Base-by-base conservation (phyloP, 1,140 invertebrate genomes). In the Rhopalosiphum maidis region DNA sequence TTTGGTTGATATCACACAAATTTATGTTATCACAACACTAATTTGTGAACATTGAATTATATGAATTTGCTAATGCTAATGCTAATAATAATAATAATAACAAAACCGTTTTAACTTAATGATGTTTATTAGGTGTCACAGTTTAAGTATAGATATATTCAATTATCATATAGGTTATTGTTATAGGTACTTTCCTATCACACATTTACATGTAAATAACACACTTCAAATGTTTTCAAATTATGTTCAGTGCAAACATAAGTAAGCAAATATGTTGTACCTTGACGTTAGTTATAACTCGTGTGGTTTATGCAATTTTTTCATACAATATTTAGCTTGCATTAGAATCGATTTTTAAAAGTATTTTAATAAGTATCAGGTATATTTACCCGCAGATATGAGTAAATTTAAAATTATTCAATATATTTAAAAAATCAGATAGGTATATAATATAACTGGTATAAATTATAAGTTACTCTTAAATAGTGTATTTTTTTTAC, bases 31-130 rank as follows among this genome's bases (percentile, higher is more conserved):
- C 87, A 37, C 51, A 41, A 37, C 21, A 55, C 87, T 54, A 41
- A 89, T 89, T 89, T 89, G 8, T 22, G 23, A 89, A 55, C 22
- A 89, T 89, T 35, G 48, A 89, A 89, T 55, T 55, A 89, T 37
- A 37, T 8, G n/a, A 22, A 51, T 46, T 46, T 46, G 41, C 30
- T 48, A 87, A 48, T n/a, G 41, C 30, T 48, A 87, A 48, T n/a
- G 85, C 25, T 48, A 46, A 46, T 23, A 11, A 85, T 43, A 60
- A 60, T 23, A 11, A 85, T 43, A 60, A 30, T 18, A 18, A 68
- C 30, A 68, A 77, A 77, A 77, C 60, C 15, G 15, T 77, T 77
- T 77, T 6, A 77, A n/a, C 41, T 30, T 18, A 25, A 41, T 35
- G 35, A 89, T 23, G 35, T 41, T 54, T n/a, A 51, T 55, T 46